Conservation (phyloP, 2,113 vertebrate genomes). For the Empidonax traillii region DNA sequence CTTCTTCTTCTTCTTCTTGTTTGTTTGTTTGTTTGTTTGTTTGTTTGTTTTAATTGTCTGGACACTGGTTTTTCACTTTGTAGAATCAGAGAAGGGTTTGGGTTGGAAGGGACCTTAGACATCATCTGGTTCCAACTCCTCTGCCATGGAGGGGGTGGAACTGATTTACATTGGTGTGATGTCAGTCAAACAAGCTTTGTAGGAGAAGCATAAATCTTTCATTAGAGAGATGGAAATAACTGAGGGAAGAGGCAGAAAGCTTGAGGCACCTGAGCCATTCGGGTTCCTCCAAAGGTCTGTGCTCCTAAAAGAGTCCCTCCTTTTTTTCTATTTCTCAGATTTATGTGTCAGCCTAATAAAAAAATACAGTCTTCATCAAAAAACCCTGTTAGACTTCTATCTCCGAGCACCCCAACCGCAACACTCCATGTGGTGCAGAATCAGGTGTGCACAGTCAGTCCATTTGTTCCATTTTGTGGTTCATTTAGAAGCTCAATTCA, state of each 20-base stretch:
- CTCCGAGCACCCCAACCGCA: neutral
- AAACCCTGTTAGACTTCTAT: neutral
- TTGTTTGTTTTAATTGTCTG: neutral
- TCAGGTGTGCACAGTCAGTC: neutral
- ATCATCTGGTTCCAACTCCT: neutral
- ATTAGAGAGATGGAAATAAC: neutral
- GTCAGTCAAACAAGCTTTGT: neutral
- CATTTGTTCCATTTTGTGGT: neutral
- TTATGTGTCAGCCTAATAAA: neutral
- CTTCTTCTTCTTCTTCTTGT: neutral
- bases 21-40: no score
- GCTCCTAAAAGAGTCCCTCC: neutral
- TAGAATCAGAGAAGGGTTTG: neutral
- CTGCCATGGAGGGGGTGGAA: neutral
- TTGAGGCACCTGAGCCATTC: neutral
- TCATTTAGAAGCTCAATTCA: neutral
- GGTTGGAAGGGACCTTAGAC: neutral
- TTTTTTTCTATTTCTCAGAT: neutral
- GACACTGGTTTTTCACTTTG: neutral
- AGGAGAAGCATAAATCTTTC: neutral
- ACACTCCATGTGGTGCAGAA: neutral
- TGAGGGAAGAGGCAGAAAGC: neutral
- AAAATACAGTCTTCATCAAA: neutral
- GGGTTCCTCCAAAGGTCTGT: neutral
- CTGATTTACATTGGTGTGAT: neutral